Evolutionary conservation across 2,888 invertebrate genomes (phyloP).

Genomic region (Antheraea yamamai): DNA sequence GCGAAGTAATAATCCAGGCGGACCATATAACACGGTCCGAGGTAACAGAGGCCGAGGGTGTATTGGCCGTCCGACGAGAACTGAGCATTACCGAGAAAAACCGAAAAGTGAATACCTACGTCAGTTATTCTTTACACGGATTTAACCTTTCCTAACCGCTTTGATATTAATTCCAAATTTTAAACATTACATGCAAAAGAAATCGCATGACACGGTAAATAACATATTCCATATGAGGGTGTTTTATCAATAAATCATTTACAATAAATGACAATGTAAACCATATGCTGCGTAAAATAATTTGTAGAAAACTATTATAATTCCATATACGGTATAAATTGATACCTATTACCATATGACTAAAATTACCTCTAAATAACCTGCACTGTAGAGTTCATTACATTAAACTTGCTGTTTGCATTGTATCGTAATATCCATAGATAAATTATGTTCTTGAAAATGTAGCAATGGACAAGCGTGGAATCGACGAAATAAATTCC

Average conservation of each 20-base stretch:
- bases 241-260: slow-evolving; percentile 6
- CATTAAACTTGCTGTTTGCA: slow-evolving; percentile 25
- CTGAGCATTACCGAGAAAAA: too few relatives aligned
- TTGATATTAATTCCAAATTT: too few relatives aligned
- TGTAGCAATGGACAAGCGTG: slow-evolving; percentile 43
- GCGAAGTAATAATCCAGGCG: too few relatives aligned
- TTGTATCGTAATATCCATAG: slow-evolving; percentile 48
- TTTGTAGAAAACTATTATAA: slow-evolving; percentile 4
- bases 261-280: slow-evolving; percentile 2
- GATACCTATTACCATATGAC: slow-evolving; percentile 8
- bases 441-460: slow-evolving; percentile 48
- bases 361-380: slow-evolving; percentile 17
- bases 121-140: too few relatives aligned
- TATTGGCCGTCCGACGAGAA: too few relatives aligned
- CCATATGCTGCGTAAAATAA: background rate
- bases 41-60: too few relatives aligned
- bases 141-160: too few relatives aligned
- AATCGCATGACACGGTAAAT: too few relatives aligned
- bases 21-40: too few relatives aligned
- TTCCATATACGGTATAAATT: slow-evolving; percentile 3
- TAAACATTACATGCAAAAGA: too few relatives aligned
- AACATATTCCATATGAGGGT: background rate
- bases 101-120: too few relatives aligned
- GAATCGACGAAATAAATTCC: slow-evolving; percentile 51
- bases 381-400: slow-evolving; percentile 18